Evolutionary conservation across 2,888 invertebrate species (phyloP), one percentile per base, ranked within the genome.

Genomic region (Rhorus exstirpatorius): DNA sequence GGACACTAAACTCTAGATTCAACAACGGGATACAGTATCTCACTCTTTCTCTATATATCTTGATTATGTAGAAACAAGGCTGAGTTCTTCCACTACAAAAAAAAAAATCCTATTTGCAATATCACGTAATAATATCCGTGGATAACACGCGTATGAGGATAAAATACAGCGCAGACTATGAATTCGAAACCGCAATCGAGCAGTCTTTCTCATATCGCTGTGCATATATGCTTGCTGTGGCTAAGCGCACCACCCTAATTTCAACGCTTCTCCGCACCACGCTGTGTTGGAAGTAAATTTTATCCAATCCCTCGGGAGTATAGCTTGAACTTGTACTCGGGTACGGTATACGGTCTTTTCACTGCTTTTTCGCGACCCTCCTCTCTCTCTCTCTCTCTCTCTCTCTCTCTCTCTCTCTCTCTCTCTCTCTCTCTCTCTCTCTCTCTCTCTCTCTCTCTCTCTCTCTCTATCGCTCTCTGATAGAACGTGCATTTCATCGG

Each of bases 161-260:
- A 44, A 68, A 79, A 67, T 14, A 38, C 17, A 31, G 38, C 24
- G 12, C 51, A n/a, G 24, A 44, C 26, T 58, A 17, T 46, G 55
- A 68, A 63, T 63, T 46, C 55, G 21, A 35, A 38, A 53, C 35
- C 26, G 60, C 44, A 49, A 10, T n/a, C n/a, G 14, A 24, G 14
- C 49, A 38, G 65, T 63, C 17, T 76, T 75, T 70, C 38, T 80
- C 75, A 60, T 71, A 51, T 80, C 63, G 38, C 26, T 60, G 38
- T 49, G 67, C 55, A 63, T 31, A 49, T 21, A 21, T 14, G 7
- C 58, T 4, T 8, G 21, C 58, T 44, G 19, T n/a, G 49, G 46
- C 24, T n/a, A 61, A 17, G 49, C 35, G 44, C 49, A 46, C n/a
- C 63, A 55, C 70, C 70, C 70, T 80, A 76, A 76, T 81, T 71